Base-by-base conservation (phyloP, 2,888 invertebrate species). In the Melanostoma mellinum region DNA sequence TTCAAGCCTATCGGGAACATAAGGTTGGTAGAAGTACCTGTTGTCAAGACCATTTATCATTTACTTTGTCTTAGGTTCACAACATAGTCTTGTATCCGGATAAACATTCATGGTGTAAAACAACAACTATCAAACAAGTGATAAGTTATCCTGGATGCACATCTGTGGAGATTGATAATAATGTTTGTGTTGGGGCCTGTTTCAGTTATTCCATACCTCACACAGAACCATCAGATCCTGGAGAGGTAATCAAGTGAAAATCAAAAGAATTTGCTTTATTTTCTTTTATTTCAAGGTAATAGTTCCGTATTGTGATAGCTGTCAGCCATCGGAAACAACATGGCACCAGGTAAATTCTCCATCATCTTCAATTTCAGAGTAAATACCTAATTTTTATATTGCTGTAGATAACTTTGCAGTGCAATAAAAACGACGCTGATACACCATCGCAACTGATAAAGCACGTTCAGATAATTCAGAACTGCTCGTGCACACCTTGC, bases 121-220 rank as follows among this genome's bases (percentile, higher is more conserved):
- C 94, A 20, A 94, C 94, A 36, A 93, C 93, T 4, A 95, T 95
- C 85, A 94, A 94, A 88, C 94, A 95, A 89, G 93, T 94, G 32
- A 93, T 94, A 44, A 93, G 93, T n/a, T 93, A 93, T 88, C 93
- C 94, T 1, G 94, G 94, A 68, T 94, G 94, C 88, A 92, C 93
- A 84, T 92, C 94, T 0, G 92, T 93, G 86, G 94, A 94, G 85
- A 93, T 95, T 85, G 94, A 94, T 89, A 95, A 95, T 89, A 94
- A 94, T 87, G 94, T 95, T 3, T 95, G 95, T 88, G 94, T 95
- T 9, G 95, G 95, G 3, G 94, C 94, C 3, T 95, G 95, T 88
- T 95, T 94, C 90, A 94, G 94, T 85, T 95, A 95, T 89, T 94
- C 94, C 88, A 94, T 94, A 74, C 94, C 94, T 1, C 93, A 93